These are phyloP conservation scores for Cricetomys ansorgei DNA, from an alignment of 2,113 vertebrate genomes.

Conservation along the genomic window DNA sequence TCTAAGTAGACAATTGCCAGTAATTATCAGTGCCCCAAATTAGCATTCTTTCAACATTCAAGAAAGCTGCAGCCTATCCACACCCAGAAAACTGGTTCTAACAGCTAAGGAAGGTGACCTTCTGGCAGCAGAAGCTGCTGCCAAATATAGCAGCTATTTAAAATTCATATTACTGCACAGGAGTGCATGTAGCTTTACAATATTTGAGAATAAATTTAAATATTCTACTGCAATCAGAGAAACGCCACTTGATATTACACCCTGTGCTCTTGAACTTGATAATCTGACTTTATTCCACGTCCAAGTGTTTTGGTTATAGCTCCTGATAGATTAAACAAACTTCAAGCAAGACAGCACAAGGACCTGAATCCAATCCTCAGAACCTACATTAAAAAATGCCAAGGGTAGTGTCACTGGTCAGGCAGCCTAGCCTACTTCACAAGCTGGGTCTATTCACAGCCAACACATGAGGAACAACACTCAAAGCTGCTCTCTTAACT, in stretches of 20 bases:
- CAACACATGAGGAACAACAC: not conserved
- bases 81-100: no score
- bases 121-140: no score
- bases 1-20: no score
- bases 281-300: conserved; percentile 20
- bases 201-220: no score
- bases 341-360: not conserved
- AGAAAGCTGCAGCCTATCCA: no score
- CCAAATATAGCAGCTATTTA: no score
- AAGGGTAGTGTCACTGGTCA: not conserved
- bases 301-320: not conserved
- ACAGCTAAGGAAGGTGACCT: no score
- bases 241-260: not conserved
- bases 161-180: no score
- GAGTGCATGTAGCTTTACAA: no score
- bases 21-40: no score
- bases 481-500: not conserved
- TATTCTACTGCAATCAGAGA: no score
- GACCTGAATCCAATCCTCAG: not conserved
- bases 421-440: not conserved
- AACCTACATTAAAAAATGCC: not conserved
- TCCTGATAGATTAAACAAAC: conserved; percentile 37
- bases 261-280: not conserved
- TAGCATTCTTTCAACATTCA: no score
- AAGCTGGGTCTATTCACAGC: not conserved